Conservation (phyloP, 2,797 vertebrate genomes). For the Myotis findleyi region DNA sequence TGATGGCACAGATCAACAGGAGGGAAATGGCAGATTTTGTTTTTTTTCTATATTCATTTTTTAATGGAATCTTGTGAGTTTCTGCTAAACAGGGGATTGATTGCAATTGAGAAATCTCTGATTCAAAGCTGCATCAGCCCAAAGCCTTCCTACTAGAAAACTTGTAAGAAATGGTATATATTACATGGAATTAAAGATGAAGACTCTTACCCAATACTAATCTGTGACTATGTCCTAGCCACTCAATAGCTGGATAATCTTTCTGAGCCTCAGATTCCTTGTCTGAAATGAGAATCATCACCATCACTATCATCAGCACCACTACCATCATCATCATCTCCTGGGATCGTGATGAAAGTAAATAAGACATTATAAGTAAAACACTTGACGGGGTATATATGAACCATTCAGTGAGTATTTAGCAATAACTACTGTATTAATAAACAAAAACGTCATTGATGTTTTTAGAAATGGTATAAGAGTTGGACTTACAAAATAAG, state of each 20-base stretch:
- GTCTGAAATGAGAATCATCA: not conserved
- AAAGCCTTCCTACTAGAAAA: not conserved
- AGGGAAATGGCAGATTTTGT: not conserved
- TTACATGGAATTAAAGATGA: not conserved
- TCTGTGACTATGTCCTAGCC: not conserved
- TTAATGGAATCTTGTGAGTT: not conserved
- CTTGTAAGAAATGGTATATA: not conserved
- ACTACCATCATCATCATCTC: not conserved
- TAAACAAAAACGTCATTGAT: not conserved
- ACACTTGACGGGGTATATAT: not conserved
- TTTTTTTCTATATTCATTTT: not conserved
- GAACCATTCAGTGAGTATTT: not conserved
- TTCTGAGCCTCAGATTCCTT: not conserved
- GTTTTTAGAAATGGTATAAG: not conserved
- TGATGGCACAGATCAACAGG: not conserved
- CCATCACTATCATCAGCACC: not conserved
- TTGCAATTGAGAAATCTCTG: not conserved
- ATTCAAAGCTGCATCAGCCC: not conserved
- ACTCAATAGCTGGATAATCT: not conserved
- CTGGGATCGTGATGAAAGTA: not conserved
- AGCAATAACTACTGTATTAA: not conserved
- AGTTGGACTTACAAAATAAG: conserved; percentile 2
- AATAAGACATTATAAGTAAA: not conserved
- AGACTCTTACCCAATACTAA: not conserved
- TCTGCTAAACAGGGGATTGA: not conserved